Evolutionary conservation across 1,140 invertebrate species (phyloP), one percentile per base, ranked within the genome.

Genomic region (Harlomillsia oculata): DNA sequence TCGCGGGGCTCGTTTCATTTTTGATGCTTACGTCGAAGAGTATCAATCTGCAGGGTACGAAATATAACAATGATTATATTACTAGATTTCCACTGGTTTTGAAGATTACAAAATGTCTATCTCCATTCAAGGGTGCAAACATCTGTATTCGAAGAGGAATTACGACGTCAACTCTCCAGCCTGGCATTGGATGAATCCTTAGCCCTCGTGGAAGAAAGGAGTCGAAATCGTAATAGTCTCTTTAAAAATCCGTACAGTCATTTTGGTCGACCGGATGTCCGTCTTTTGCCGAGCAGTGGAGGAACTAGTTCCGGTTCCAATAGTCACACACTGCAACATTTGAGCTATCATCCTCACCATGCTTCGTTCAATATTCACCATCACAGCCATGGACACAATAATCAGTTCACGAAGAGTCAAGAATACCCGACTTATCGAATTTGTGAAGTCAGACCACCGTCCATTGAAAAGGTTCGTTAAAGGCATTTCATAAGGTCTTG

Each of bases 11-110:
- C 46, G 60, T n/a, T 62, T 52, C 26, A 44, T 65, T 14, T 65
- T 62, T 37, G 63, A 65, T 52, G 59, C 63, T 5, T 65, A 65
- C 50, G 57, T 65, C 2, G 63, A 65, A 30, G 63, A 65, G 29
- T 65, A 65, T 34, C 53, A 54, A 11, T 56, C 63, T 16, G 63
- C 63, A 30, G 57, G 57, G 63, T 65, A 57, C 49, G 51, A 50
- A 39, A 48, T 25, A 29, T 21, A 21, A 46, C 18, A 46, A 14
- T 11, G 6, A 21, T 3, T 1, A 26, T 28, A 16, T 41, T 13
- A 18, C 18, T 41, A 41, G 25, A 41, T 41, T 41, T 41, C 18
- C 16, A 23, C 25, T 41, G 25, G n/a, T n/a, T n/a, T n/a, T 32
- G 13, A 9, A 21, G 25, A 18, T 48, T 34, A 9, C 29, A 29